Conservation (phyloP, 64 coral and sea anemone genomes). For the Porites lutea region DNA sequence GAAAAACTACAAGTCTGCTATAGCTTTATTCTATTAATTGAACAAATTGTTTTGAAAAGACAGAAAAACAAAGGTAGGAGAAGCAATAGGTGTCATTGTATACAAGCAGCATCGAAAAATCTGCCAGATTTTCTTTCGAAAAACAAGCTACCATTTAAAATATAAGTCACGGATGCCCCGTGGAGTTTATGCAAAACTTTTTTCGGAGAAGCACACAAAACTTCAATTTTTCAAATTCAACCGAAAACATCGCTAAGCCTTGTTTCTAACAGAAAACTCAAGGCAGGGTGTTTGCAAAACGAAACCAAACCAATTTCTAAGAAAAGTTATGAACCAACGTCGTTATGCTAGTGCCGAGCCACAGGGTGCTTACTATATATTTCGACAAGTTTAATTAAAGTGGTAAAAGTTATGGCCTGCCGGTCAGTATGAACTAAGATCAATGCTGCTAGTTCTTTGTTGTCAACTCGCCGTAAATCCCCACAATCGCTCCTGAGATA, state of each 20-base stretch:
- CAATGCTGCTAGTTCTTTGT: background rate
- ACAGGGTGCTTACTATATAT: background rate
- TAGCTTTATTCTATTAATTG: background rate
- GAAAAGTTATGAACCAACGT: background rate
- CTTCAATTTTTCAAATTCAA: background rate
- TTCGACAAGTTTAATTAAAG: constrained; percentile 25
- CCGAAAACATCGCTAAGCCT: background rate
- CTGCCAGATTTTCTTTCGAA: background rate
- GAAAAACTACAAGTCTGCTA: background rate
- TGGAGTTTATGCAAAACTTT: background rate
- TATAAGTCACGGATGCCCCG: background rate
- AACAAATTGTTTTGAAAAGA: background rate
- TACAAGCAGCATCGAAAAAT: background rate
- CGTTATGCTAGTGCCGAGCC: background rate
- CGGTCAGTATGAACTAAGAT: background rate
- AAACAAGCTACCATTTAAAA: constrained; percentile 1
- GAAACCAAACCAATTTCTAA: background rate
- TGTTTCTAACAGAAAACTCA: background rate
- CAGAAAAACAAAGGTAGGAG: background rate
- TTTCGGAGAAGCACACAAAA: background rate
- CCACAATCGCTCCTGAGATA: background rate
- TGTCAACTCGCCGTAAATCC: background rate
- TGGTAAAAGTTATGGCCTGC: constrained; percentile 15
- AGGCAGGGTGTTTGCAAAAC: background rate
- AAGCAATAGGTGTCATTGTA: background rate